Conservation (phyloP, 2,113 vertebrate species). For the Gadus macrocephalus region DNA sequence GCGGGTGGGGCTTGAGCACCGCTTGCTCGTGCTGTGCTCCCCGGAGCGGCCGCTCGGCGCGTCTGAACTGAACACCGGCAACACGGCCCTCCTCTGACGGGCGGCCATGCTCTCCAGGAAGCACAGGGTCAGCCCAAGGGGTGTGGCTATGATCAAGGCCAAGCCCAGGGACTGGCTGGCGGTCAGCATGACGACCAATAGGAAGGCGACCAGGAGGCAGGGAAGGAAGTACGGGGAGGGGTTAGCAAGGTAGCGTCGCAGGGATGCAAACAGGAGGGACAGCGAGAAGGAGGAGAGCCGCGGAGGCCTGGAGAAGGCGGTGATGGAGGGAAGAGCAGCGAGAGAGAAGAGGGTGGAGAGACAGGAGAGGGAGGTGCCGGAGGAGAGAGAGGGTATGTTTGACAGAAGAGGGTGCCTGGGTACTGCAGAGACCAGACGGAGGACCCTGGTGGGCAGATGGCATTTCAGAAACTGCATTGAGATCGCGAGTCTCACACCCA, state of each 20-base stretch:
- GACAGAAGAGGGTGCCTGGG: conserved; percentile 7
- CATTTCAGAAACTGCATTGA: conserved; percentile 16
- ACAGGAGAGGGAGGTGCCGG: conserved; percentile 15
- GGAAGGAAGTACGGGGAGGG: conserved; percentile 74
- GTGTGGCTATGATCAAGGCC: conserved; percentile 84
- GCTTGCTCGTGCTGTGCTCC: conserved; percentile 9
- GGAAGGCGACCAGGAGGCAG: conserved; percentile 81
- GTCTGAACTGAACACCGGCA: conserved; percentile 1
- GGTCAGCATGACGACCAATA: conserved; percentile 80
- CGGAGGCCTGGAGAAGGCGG: background rate
- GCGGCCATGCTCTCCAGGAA: conserved; percentile 84
- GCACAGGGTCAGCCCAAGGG: conserved; percentile 88
- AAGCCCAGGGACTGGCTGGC: conserved; percentile 87
- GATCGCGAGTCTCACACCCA: conserved; percentile 2
- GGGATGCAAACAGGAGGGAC: conserved; percentile 16
- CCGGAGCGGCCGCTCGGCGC: background rate
- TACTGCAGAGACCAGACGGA: conserved; percentile 4
- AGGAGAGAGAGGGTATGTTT: conserved; percentile 15
- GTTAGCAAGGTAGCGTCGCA: conserved; percentile 49
- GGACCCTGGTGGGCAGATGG: conserved; percentile 19
- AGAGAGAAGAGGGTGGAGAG: conserved; percentile 3
- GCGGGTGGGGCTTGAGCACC: conserved; percentile 15
- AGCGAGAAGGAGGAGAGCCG: conserved; percentile 20
- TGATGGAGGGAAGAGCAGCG: conserved; percentile 1
- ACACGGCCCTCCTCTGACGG: conserved; percentile 27